These are phyloP conservation scores for Penaeus japonicus DNA, from an alignment of 1,140 invertebrate genomes.

Conservation along the genomic window DNA sequence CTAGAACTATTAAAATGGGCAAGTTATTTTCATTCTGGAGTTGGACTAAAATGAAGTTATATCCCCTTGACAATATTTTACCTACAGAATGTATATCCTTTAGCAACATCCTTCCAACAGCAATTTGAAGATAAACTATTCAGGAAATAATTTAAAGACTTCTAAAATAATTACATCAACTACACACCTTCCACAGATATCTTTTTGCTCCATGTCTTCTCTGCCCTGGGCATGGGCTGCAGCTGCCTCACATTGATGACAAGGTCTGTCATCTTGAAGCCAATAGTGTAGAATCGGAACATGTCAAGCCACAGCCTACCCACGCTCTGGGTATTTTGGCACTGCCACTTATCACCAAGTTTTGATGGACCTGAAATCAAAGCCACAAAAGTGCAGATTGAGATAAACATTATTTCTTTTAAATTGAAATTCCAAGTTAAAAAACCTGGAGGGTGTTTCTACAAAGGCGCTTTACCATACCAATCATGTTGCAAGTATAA, in stretches of 20 bases:
- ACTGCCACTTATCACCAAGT: slow-evolving; percentile 47
- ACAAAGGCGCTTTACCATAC: not conserved
- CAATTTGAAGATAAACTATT: not conserved
- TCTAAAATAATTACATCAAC: slow-evolving; percentile 18
- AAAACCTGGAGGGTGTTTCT: no score
- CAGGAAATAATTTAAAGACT: not conserved
- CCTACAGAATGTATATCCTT: no score
- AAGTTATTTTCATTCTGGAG: no score
- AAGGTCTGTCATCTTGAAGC: slow-evolving; percentile 61
- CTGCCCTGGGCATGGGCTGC: slow-evolving; percentile 61
- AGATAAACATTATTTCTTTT: no score
- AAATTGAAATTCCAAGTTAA: no score
- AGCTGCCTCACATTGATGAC: slow-evolving; percentile 64
- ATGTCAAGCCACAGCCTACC: slow-evolving; percentile 66
- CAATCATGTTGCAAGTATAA: not conserved
- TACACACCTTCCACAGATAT: slow-evolving; percentile 67
- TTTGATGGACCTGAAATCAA: slow-evolving; percentile 32
- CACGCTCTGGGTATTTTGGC: slow-evolving; percentile 61
- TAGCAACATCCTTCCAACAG: not conserved
- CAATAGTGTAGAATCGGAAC: slow-evolving; percentile 61
- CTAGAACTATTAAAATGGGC: not conserved
- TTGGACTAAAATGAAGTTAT: no score
- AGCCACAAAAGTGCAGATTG: not conserved
- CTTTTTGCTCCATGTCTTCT: slow-evolving; percentile 65
- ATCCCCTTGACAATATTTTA: no score